phyloP scores from a whole-genome alignment of 2,797 vertebrate genomes.

The Cottoperca gobio region DNA sequence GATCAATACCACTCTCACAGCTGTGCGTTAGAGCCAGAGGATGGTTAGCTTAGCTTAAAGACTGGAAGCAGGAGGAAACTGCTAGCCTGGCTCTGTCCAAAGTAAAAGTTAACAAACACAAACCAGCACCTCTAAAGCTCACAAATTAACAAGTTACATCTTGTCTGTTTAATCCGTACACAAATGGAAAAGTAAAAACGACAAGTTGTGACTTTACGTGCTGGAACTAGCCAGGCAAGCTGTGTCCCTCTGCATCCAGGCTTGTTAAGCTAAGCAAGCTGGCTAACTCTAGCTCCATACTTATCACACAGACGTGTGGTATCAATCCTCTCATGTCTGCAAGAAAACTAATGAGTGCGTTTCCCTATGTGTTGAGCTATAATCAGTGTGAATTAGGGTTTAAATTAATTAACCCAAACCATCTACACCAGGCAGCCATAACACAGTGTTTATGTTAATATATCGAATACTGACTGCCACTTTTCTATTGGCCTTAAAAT shows the following conservation, averaged over 20 bases:
- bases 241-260: neutral
- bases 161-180: neutral
- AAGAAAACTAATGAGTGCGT: neutral
- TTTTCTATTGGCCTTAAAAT: slow-evolving; percentile 35
- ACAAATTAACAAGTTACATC: neutral
- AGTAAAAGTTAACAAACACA: neutral
- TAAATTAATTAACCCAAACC: neutral
- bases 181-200: neutral
- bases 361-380: neutral
- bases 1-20: slow-evolving; percentile 12
- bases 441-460: slow-evolving; percentile 6
- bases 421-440: slow-evolving; percentile 4
- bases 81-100: neutral
- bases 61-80: neutral
- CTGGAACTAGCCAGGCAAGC: too few relatives aligned
- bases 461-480: neutral
- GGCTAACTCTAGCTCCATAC: neutral
- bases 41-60: neutral
- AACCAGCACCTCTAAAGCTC: neutral
- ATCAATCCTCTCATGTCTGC: neutral
- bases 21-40: neutral
- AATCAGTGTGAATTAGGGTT: neutral
- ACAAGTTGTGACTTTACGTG: neutral
- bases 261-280: neutral
- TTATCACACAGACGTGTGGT: neutral